These are phyloP conservation scores for Drosophila tripunctata DNA, from an alignment of 2,888 invertebrate genomes.

Conservation along the genomic window DNA sequence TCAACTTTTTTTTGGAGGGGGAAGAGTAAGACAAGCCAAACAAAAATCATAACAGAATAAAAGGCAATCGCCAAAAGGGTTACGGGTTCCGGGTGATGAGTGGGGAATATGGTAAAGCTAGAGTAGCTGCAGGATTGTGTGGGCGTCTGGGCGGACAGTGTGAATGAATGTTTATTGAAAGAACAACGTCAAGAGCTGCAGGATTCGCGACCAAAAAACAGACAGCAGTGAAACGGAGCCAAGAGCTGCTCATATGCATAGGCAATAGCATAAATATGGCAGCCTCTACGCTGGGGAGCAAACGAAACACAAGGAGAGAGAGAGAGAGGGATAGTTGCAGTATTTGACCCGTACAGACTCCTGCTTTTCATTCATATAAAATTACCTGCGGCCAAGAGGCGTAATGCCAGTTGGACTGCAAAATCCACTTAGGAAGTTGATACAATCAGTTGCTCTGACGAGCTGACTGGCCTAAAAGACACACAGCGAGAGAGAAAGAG, in stretches of 20 bases:
- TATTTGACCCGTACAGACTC: slow-evolving; percentile 51
- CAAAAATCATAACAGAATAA: slow-evolving; percentile 50
- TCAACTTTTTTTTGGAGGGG: slow-evolving; percentile 32
- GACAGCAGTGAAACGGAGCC: slow-evolving; percentile 40
- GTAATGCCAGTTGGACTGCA: slow-evolving; percentile 80
- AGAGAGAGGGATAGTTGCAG: neutral
- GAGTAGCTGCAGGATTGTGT: slow-evolving; percentile 14
- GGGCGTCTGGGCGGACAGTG: slow-evolving; percentile 22
- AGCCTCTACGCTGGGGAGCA: slow-evolving; percentile 5
- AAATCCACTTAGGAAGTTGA: slow-evolving; percentile 80
- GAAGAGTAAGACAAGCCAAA: too few species aligned
- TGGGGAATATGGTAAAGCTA: neutral
- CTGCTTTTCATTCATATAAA: slow-evolving; percentile 80
- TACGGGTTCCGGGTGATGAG: neutral
- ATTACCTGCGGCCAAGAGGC: slow-evolving; percentile 80
- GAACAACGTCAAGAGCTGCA: slow-evolving; percentile 35
- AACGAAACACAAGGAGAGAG: neutral
- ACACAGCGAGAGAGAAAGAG: neutral
- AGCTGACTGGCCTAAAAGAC: slow-evolving; percentile 18
- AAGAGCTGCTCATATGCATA: slow-evolving; percentile 52
- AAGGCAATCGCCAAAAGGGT: slow-evolving; percentile 1
- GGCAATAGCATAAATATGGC: slow-evolving; percentile 48
- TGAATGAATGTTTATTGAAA: slow-evolving; percentile 61
- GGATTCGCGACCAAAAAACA: slow-evolving; percentile 27
- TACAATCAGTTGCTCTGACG: slow-evolving; percentile 76